Evolutionary conservation across 2,888 invertebrate species (phyloP), one percentile per base, ranked within the genome.

Genomic region (Luperina nickerlii): DNA sequence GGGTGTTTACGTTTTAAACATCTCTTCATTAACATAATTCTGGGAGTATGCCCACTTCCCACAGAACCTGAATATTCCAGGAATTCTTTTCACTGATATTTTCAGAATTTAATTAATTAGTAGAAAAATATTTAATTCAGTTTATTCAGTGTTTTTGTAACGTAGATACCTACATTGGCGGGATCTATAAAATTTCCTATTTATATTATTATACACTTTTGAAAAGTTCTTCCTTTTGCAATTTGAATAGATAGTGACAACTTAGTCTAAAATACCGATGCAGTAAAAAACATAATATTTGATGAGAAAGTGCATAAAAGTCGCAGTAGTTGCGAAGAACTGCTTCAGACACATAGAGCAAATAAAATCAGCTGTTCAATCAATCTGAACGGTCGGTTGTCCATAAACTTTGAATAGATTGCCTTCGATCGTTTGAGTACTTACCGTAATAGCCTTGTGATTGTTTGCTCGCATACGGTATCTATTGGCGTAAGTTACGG

Each of bases 331-430:
- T 78, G 73, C 75, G 73, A 74, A 83, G 76, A 79, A 78, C 79
- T 78, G 77, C 85, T 88, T 84, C 89, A 83, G 92, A 90, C 92
- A 90, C 90, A 85, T 88, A 91, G 85, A 90, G 87, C 92, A 94
- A 95, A 94, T 94, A 95, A 93, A 93, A 93, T 94, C 93, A 94
- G 92, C 92, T 92, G 89, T 92, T 93, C 94, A 93, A 95, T 96
- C 95, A 95, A 95, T 94, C 92, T 91, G 90, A 90, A 89, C 90
- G 89, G 88, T 89, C 89, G 88, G 88, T 92, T 92, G 92, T 92
- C 94, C 92, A 92, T 93, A 91, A 94, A 94, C 93, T 94, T 95
- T 94, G 95, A 95, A 94, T 95, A 96, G 94, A 96, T 96, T 96
- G 94, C 91, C 92, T 93, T 94, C 92, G 93, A 93, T 93, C 93